Percentiles rank a stretch among this genome's conserved stretches.
These are phyloP conservation scores for Ceyx melanurus DNA, from an alignment of 2,113 vertebrate species.

Conservation along the genomic window DNA sequence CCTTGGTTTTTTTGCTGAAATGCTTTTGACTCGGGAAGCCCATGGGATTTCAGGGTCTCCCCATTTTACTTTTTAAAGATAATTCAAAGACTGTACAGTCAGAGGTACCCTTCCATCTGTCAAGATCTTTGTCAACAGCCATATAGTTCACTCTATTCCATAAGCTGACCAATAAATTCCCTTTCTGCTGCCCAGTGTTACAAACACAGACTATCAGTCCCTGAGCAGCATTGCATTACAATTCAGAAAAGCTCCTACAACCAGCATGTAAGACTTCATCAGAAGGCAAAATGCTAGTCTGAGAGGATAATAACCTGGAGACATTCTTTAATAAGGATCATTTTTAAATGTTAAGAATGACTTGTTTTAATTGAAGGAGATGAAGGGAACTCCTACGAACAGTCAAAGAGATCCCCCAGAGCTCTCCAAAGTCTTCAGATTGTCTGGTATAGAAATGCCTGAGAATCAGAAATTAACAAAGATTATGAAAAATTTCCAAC, in stretches of 20 bases:
- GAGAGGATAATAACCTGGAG: slow-evolving; percentile 53
- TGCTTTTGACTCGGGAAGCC: neutral
- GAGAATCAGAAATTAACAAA: neutral
- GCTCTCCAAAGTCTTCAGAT: neutral
- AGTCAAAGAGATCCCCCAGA: slow-evolving; percentile 24
- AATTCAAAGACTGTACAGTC: neutral
- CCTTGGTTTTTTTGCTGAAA: neutral
- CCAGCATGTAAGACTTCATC: slow-evolving; percentile 31
- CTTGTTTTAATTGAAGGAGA: slow-evolving; percentile 59
- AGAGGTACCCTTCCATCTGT: neutral
- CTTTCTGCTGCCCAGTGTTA: neutral
- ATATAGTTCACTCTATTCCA: fast-evolving
- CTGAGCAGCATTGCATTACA: neutral
- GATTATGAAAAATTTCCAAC: neutral
- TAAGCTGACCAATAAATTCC: neutral
- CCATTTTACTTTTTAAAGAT: neutral
- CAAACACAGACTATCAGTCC: neutral
- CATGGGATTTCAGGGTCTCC: neutral
- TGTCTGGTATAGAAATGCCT: neutral
- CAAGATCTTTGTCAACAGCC: neutral
- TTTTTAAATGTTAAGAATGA: slow-evolving; percentile 53
- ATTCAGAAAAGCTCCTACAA: slow-evolving; percentile 31
- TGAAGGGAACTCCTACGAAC: slow-evolving; percentile 41
- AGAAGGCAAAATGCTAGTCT: neutral
- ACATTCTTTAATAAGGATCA: slow-evolving; percentile 35